A percentile compares a stretch with the other conserved stretches of the same genome.
Conservation (phyloP, 2,797 vertebrate genomes). For the Schizothorax lantsangensis region DNA sequence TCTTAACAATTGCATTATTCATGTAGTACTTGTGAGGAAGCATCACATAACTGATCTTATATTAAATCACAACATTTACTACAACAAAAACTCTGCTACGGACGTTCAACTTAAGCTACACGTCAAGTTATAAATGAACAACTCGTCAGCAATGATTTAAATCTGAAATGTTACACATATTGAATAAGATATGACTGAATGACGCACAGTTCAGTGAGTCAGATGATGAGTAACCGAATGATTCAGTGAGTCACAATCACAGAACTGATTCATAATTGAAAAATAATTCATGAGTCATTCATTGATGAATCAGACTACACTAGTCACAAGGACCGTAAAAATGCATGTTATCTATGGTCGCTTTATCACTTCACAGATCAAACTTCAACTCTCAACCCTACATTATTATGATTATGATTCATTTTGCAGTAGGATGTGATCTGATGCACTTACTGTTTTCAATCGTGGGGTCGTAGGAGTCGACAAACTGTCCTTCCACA, state of each 20-base stretch:
- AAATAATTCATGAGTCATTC: not conserved
- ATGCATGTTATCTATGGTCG: not conserved
- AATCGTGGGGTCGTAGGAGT: slow-evolving; percentile 93
- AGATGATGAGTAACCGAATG: not conserved
- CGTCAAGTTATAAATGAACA: not conserved
- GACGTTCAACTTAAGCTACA: not conserved
- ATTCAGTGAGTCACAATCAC: not conserved
- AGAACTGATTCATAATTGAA: not conserved
- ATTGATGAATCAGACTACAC: not conserved
- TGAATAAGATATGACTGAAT: not conserved
- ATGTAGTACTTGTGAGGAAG: too few relatives aligned
- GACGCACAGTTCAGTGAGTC: not conserved
- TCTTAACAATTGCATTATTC: too few relatives aligned
- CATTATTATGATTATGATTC: not conserved
- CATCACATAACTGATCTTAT: too few relatives aligned
- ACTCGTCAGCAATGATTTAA: not conserved
- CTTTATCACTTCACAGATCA: not conserved
- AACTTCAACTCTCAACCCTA: not conserved
- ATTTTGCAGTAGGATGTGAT: not conserved
- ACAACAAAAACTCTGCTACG: too few relatives aligned
- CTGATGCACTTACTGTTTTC: slow-evolving; percentile 88
- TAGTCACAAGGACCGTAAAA: not conserved
- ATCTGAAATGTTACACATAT: not conserved
- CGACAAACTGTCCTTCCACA: slow-evolving; percentile 94
- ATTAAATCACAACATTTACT: too few relatives aligned